A percentile compares a stretch with the other conserved stretches of the same genome.
These are phyloP conservation scores for Trachelipus rathkii DNA, from an alignment of 1,140 invertebrate species.

Conservation along the genomic window DNA sequence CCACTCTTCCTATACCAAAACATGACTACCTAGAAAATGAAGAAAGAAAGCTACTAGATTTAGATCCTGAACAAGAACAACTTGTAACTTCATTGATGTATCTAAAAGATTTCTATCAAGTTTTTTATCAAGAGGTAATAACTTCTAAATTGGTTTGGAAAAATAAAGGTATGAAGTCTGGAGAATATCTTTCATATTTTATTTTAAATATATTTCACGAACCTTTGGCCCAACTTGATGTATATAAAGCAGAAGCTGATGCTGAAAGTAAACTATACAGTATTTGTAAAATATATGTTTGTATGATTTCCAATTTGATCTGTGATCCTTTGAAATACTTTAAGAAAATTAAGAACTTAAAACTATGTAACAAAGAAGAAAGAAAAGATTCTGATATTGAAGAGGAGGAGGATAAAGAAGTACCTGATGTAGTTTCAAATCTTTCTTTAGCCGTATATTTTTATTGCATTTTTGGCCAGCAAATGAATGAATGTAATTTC, in stretches of 20 bases:
- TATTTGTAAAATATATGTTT: not conserved
- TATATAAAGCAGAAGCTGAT: not conserved
- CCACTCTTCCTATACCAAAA: not conserved
- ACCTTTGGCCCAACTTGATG: not conserved
- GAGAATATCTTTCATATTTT: not conserved
- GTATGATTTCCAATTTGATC: not conserved
- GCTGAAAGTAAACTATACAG: not conserved
- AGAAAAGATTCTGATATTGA: not conserved
- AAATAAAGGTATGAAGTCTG: not conserved
- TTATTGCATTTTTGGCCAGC: not conserved
- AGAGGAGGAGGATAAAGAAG: not conserved
- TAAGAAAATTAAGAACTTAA: not conserved
- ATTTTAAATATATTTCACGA: not conserved
- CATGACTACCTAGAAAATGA: not conserved
- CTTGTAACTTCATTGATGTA: not conserved
- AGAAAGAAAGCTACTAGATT: not conserved
- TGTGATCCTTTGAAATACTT: not conserved
- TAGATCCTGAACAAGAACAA: not conserved
- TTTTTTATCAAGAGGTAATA: not conserved
- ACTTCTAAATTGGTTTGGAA: not conserved
- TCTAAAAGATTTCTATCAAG: not conserved
- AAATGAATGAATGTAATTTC: not conserved
- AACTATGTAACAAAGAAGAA: not conserved
- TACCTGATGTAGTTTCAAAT: not conserved
- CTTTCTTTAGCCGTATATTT: not conserved